Percentiles rank a stretch among this genome's conserved stretches.
Conservation (phyloP, 2,797 vertebrate species). For the Gastrophryne carolinensis region DNA sequence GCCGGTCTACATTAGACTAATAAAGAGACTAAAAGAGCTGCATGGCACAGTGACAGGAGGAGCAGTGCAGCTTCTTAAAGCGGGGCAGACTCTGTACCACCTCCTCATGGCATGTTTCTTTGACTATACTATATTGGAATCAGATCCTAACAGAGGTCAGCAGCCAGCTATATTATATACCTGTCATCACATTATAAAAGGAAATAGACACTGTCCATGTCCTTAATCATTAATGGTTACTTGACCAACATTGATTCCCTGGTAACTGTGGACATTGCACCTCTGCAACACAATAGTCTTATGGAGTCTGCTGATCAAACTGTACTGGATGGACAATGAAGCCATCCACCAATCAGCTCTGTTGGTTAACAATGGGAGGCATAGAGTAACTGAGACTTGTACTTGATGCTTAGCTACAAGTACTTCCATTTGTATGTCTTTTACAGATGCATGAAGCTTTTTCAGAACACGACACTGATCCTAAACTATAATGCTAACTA, state of each 20-base stretch:
- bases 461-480: background rate
- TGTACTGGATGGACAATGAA: background rate
- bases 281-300: background rate
- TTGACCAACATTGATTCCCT: slow-evolving; percentile 25
- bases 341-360: background rate
- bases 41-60: too few species aligned
- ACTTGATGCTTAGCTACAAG: background rate
- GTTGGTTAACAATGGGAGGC: background rate
- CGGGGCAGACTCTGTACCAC: too few species aligned
- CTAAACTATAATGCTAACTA: background rate
- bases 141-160: too few species aligned
- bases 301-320: background rate
- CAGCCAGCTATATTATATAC: background rate
- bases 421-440: background rate
- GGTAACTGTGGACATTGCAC: slow-evolving; percentile 20
- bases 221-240: slow-evolving; percentile 39
- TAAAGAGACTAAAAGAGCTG: too few species aligned
- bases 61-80: too few species aligned
- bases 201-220: slow-evolving; percentile 27
- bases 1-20: too few species aligned
- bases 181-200: slow-evolving; percentile 13
- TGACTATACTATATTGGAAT: too few species aligned
- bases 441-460: background rate
- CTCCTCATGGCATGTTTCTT: too few species aligned
- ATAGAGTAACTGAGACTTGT: background rate